These are phyloP conservation scores for Noctua janthe DNA, from an alignment of 2,888 invertebrate species.

Conservation along the genomic window DNA sequence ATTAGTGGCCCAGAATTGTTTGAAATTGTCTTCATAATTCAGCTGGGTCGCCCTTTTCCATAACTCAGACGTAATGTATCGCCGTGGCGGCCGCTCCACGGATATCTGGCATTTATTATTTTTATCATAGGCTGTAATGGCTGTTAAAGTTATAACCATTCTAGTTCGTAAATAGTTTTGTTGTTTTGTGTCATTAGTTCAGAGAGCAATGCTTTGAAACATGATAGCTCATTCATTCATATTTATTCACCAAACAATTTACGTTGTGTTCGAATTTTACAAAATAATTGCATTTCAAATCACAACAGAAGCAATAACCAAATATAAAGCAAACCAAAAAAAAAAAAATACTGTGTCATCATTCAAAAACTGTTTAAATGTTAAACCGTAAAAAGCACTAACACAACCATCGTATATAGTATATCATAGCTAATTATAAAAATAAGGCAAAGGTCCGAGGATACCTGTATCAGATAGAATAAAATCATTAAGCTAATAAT, in stretches of 20 bases:
- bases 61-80: conserved; percentile 70
- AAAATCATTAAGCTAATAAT: not conserved
- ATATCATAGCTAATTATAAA: not conserved
- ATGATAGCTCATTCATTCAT: too few species aligned
- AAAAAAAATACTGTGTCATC: too few species aligned
- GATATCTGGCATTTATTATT: conserved; percentile 67
- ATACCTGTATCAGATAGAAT: not conserved
- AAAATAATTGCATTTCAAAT: too few species aligned
- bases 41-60: conserved; percentile 67
- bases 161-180: conserved; percentile 39
- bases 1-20: conserved; percentile 70
- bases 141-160: conserved; percentile 51
- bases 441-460: not conserved
- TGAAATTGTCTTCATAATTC: conserved; percentile 77
- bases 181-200: not conserved
- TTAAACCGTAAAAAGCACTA: too few species aligned
- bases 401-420: too few species aligned
- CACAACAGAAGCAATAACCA: too few species aligned
- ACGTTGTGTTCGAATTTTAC: too few species aligned
- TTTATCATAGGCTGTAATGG: conserved; percentile 59
- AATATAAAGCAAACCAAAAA: too few species aligned
- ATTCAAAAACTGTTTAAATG: too few species aligned
- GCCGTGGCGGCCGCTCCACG: conserved; percentile 50
- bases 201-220: not conserved
- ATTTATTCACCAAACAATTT: too few species aligned